Percentiles rank a stretch among this genome's conserved stretches.
Evolutionary conservation across 2,113 vertebrate genomes (phyloP).

Genomic region (Aphyosemion australe): DNA sequence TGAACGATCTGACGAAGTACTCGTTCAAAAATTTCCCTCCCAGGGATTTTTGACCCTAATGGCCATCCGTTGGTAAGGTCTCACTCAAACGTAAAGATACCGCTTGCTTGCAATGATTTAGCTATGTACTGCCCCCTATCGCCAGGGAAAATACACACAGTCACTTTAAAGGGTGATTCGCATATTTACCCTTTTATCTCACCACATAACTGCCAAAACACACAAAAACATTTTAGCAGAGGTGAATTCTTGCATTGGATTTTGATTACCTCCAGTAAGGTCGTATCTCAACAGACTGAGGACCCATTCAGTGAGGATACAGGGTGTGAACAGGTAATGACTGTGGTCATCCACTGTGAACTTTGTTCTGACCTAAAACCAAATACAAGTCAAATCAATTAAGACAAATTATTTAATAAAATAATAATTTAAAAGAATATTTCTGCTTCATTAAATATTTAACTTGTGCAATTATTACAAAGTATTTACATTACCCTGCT

Average conservation of each 20-base stretch:
- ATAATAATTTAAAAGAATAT: no score
- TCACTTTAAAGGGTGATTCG: not conserved
- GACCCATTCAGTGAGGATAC: conserved; percentile 95
- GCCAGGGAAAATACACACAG: no score
- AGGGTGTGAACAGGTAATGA: conserved; percentile 96
- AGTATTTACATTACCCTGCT: not conserved
- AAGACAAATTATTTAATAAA: not conserved
- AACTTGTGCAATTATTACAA: no score
- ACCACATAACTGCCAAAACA: not conserved
- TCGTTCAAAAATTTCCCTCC: no score
- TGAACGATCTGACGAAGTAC: no score
- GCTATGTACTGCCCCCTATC: no score
- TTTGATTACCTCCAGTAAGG: conserved; percentile 86
- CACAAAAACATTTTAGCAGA: not conserved
- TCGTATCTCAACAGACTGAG: conserved; percentile 94
- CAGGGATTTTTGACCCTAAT: no score
- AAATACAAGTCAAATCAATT: not conserved
- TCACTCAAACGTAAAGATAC: no score
- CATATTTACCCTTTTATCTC: not conserved
- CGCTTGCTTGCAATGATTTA: no score
- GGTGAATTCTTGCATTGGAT: not conserved
- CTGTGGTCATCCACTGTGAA: conserved; percentile 94
- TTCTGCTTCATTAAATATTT: no score
- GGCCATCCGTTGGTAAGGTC: no score
- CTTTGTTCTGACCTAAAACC: conserved; percentile 85